Base-by-base conservation (phyloP, 2,797 vertebrate genomes). In the Chaetophractus vellerosus region DNA sequence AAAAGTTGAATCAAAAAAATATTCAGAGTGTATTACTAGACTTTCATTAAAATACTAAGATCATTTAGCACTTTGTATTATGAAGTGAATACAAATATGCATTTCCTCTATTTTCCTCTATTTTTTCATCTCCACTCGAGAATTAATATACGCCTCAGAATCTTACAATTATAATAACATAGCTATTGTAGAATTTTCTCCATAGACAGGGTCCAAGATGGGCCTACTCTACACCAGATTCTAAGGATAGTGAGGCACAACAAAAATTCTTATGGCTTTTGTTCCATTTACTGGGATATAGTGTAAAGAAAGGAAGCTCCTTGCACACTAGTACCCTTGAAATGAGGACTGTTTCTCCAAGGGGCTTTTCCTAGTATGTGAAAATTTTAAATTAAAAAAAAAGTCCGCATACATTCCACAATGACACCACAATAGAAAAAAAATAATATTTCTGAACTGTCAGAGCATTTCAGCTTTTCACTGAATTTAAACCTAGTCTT, bases 361-460 rank as follows among this genome's bases (percentile, higher is more conserved):
- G 41, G 57, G 88, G 59, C 26, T 95, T 96, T 96, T 94, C 78
- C 88, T 92, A 86, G 52, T 36, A 79, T 93, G 88, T 72, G 81
- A 95, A 96, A 96, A 92, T 74, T 94, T 96, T 96, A 96, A 96
- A 94, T 93, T 95, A 92, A 96, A 93, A 84, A 78, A 71, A 50
- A 91, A 96, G 86, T 93, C 95, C 91, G 97, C 79, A 86, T 86
- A 87, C 76, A 94, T 94, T 97, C 96, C 94, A 95, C 88, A 91
- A 64, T 95, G 94, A 94, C 84, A 95, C 52, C 91, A 96, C 93
- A 92, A 95, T 93, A 93, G 92, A 97, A 95, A 95, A 96, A 96
- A 95, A 95, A 95, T n/a, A 96, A 96, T 94, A 96, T 87, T 80
- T 95, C 71, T 88, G 69, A 91, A 93, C 89, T 89, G 75, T 80